These are phyloP conservation scores for Lasaia peninsularis DNA, from an alignment of 1,140 invertebrate species.

Conservation along the genomic window DNA sequence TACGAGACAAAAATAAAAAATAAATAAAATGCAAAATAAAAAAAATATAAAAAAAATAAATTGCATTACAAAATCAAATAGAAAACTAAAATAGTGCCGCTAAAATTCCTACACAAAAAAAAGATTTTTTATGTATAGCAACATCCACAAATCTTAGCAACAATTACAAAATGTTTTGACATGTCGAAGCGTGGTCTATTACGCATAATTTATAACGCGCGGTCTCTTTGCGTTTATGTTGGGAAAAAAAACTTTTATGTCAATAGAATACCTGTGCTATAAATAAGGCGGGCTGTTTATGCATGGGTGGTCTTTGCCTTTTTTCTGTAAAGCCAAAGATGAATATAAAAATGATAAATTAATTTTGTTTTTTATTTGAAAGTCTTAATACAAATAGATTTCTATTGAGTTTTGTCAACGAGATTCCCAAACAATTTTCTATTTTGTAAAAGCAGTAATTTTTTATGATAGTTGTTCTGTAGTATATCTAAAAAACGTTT, in stretches of 20 bases:
- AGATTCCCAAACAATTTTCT: neutral
- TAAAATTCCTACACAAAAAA: neutral
- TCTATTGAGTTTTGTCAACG: neutral
- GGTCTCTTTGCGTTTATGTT: constrained; percentile 3
- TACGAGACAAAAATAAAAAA: too few species aligned
- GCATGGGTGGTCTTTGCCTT: constrained; percentile 9
- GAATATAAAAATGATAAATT: constrained; percentile 10
- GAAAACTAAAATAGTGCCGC: neutral
- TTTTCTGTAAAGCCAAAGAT: neutral
- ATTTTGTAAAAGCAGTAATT: too few species aligned
- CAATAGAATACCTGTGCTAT: constrained; percentile 9
- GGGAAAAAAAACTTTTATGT: constrained; percentile 1
- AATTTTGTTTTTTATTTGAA: neutral
- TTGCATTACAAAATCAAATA: too few species aligned
- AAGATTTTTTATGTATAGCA: neutral
- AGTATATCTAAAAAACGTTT: too few species aligned
- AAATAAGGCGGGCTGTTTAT: constrained; percentile 11
- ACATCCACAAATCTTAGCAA: constrained; percentile 7
- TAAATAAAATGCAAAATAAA: too few species aligned
- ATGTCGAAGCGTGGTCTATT: constrained; percentile 7
- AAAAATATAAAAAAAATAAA: too few species aligned
- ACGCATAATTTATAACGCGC: constrained; percentile 4
- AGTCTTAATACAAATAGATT: neutral
- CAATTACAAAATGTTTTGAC: constrained; percentile 10
- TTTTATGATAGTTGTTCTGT: too few species aligned